Conservation (phyloP, 23 tunicate genomes). For the Ascidia mentula region DNA sequence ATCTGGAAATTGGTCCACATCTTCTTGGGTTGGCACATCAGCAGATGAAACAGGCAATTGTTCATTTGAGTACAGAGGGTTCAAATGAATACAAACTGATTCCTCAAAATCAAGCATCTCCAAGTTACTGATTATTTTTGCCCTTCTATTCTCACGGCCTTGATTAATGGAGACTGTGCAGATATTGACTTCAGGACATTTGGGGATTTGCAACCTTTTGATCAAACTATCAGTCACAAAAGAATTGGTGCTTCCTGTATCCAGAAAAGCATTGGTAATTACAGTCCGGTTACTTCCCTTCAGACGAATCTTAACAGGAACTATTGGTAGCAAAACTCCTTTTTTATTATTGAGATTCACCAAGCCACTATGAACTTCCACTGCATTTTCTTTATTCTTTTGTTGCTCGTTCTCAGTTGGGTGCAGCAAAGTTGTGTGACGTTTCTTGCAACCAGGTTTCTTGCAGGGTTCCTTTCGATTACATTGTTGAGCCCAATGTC, state of each 20-base stretch:
- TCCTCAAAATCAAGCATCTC: constrained; percentile 21
- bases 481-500: constrained; percentile 29
- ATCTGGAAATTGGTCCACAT: constrained; percentile 10
- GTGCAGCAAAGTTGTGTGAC: constrained; percentile 43
- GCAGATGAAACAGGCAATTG: constrained; percentile 3
- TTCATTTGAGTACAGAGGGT: constrained; percentile 14
- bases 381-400: neutral
- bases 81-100: neutral
- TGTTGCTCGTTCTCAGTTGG: constrained; percentile 1
- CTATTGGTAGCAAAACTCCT: constrained; percentile 20
- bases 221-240: constrained; percentile 17
- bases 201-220: constrained; percentile 16
- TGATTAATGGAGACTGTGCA: constrained; percentile 18
- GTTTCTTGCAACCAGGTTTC: constrained; percentile 32
- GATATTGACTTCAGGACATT: constrained; percentile 16
- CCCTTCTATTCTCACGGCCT: constrained; percentile 2
- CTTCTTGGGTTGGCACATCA: constrained; percentile 33
- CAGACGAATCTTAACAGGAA: constrained; percentile 24
- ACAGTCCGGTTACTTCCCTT: neutral
- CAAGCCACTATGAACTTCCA: constrained; percentile 17
- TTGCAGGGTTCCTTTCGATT: constrained; percentile 21
- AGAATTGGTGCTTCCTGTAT: constrained; percentile 35
- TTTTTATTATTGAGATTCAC: neutral
- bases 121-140: constrained; percentile 3
- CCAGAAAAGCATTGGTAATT: constrained; percentile 39